These are phyloP conservation scores for Apeltes quadracus DNA, from an alignment of 2,113 vertebrate species.

Conservation along the genomic window DNA sequence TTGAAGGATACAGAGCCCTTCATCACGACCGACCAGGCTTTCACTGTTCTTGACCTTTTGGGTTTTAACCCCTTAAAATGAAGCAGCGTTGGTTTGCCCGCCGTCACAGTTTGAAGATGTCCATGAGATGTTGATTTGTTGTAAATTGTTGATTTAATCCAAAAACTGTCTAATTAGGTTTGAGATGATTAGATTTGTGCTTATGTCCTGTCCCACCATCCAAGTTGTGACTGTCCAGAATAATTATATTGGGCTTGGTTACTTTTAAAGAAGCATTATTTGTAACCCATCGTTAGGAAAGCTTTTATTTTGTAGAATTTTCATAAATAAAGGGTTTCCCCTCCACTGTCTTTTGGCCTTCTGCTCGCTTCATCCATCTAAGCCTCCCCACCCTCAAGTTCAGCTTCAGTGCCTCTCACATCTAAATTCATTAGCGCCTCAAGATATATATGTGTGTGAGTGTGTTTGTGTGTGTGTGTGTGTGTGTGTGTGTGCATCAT, in stretches of 20 bases:
- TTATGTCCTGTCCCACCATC: not conserved
- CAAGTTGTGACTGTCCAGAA: not conserved
- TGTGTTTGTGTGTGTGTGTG: slow-evolving; percentile 27
- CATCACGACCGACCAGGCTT: not conserved
- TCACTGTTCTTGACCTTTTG: not conserved
- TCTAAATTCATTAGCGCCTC: slow-evolving; percentile 79
- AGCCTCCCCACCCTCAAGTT: slow-evolving; percentile 56
- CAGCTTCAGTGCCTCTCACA: slow-evolving; percentile 76
- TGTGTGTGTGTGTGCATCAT: slow-evolving; percentile 50
- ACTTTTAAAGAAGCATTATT: not conserved
- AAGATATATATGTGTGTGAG: slow-evolving; percentile 55
- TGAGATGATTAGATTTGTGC: not conserved
- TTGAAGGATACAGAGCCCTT: not conserved
- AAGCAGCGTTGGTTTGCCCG: not conserved
- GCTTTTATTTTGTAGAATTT: slow-evolving; percentile 17
- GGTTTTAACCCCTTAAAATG: not conserved
- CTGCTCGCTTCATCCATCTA: slow-evolving; percentile 58
- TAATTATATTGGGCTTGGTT: not conserved
- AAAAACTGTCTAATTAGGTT: not conserved
- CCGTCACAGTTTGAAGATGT: not conserved
- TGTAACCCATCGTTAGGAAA: not conserved
- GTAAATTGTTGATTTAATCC: not conserved
- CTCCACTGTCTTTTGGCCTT: slow-evolving; percentile 50
- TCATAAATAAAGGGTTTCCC: too few relatives aligned
- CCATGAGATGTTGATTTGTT: not conserved